Percentiles rank a stretch among this genome's conserved stretches.
phyloP scores from a whole-genome alignment of 2,797 vertebrate genomes.

The Adrianichthys oophorus region DNA sequence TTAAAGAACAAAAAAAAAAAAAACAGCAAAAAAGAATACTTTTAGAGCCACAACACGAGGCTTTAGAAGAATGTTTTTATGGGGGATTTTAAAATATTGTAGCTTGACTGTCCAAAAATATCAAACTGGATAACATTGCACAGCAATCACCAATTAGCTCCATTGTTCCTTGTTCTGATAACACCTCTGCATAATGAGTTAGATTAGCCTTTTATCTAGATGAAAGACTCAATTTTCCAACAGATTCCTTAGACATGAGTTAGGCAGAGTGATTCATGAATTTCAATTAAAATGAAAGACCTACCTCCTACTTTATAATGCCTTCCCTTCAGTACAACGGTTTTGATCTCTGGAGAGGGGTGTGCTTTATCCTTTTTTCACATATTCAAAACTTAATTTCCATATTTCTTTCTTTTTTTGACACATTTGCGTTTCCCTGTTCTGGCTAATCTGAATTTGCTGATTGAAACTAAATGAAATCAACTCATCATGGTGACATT shows the following conservation, averaged over 20 bases:
- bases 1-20: neutral
- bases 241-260: conserved; percentile 77
- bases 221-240: conserved; percentile 82
- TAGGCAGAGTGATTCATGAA: conserved; percentile 79
- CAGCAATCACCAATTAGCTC: conserved; percentile 80
- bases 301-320: conserved; percentile 77
- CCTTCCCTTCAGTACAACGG: conserved; percentile 68
- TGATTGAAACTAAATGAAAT: conserved; percentile 81
- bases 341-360: conserved; percentile 74
- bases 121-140: conserved; percentile 71
- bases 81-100: conserved; percentile 51
- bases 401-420: conserved; percentile 65
- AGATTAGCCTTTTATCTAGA: conserved; percentile 85
- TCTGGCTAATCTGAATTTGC: conserved; percentile 78
- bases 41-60: conserved; percentile 17
- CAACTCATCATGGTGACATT: conserved; percentile 74
- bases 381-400: conserved; percentile 77
- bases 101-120: conserved; percentile 55
- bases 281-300: conserved; percentile 85
- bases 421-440: conserved; percentile 76
- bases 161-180: conserved; percentile 80
- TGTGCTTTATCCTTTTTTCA: conserved; percentile 67
- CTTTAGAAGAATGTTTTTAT: conserved; percentile 27
- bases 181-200: conserved; percentile 80
- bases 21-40: conserved; percentile 11